Evolutionary conservation across 2,888 invertebrate genomes (phyloP).

Genomic region (Mesochorus sp.): DNA sequence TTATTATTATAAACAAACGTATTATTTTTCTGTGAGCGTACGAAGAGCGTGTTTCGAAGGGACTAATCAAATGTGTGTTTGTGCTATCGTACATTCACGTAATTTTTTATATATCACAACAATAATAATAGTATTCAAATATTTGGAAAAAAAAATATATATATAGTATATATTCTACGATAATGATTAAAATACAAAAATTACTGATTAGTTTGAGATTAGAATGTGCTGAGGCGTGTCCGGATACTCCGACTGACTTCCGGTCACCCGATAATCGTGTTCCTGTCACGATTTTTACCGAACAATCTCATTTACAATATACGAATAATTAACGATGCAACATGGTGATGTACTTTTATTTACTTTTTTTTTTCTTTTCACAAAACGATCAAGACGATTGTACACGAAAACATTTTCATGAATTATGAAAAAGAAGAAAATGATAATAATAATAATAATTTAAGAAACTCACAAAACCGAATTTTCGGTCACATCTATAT

Average conservation of each 20-base stretch:
- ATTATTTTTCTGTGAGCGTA: conserved; percentile 65
- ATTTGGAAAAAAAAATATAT: background rate
- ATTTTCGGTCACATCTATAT: conserved; percentile 20
- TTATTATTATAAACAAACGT: conserved; percentile 37
- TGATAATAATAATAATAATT: conserved; percentile 31
- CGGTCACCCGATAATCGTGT: conserved; percentile 13
- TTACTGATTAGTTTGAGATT: conserved; percentile 38
- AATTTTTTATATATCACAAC: conserved; percentile 40
- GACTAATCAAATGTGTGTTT: conserved; percentile 36
- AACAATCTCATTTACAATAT: conserved; percentile 43
- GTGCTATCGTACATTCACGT: conserved; percentile 11
- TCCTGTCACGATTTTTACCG: conserved; percentile 49
- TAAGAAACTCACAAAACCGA: background rate
- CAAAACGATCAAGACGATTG: conserved; percentile 31
- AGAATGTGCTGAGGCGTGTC: conserved; percentile 50
- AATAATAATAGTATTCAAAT: background rate
- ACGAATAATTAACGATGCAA: conserved; percentile 34
- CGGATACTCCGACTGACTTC: conserved; percentile 48
- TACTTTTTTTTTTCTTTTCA: conserved; percentile 1
- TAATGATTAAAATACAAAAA: conserved; percentile 36
- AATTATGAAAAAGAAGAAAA: conserved; percentile 8
- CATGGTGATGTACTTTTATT: conserved; percentile 8
- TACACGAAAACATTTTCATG: too few relatives aligned
- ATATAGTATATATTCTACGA: conserved; percentile 16
- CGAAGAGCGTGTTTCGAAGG: conserved; percentile 45